These are phyloP conservation scores for Rhagoletis pomonella DNA, from an alignment of 1,140 invertebrate species.

Conservation along the genomic window DNA sequence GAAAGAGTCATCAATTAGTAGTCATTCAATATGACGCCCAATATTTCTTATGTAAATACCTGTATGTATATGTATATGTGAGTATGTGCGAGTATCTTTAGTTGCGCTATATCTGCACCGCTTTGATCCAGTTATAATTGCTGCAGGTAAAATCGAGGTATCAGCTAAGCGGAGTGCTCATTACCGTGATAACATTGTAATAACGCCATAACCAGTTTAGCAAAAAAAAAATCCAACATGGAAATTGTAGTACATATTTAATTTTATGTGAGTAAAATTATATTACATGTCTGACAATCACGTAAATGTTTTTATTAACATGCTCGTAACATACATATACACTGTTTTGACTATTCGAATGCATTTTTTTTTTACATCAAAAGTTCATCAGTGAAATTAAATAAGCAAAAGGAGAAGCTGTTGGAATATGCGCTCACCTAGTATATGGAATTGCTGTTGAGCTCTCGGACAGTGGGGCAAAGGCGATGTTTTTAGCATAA, in stretches of 20 bases:
- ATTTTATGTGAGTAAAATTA: not conserved
- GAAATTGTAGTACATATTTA: too few relatives aligned
- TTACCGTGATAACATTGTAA: not conserved
- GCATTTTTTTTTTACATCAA: not conserved
- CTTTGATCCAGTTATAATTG: not conserved
- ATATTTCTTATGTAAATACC: not conserved
- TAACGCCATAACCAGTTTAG: not conserved
- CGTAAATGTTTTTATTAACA: not conserved
- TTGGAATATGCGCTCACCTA: not conserved
- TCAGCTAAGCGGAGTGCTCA: not conserved
- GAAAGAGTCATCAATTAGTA: not conserved
- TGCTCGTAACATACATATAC: not conserved
- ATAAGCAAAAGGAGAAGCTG: not conserved
- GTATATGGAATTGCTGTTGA: not conserved
- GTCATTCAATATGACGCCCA: not conserved
- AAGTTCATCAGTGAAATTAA: not conserved
- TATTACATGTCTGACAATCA: not conserved
- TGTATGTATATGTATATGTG: not conserved
- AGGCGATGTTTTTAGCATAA: not conserved
- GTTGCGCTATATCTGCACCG: not conserved
- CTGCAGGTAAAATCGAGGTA: not conserved
- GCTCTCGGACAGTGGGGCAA: not conserved
- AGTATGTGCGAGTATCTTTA: not conserved
- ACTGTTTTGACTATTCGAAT: not conserved
- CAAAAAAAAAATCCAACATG: not conserved